Evolutionary conservation across 1,140 invertebrate species (phyloP).

Genomic region (Heterodera carotae): DNA sequence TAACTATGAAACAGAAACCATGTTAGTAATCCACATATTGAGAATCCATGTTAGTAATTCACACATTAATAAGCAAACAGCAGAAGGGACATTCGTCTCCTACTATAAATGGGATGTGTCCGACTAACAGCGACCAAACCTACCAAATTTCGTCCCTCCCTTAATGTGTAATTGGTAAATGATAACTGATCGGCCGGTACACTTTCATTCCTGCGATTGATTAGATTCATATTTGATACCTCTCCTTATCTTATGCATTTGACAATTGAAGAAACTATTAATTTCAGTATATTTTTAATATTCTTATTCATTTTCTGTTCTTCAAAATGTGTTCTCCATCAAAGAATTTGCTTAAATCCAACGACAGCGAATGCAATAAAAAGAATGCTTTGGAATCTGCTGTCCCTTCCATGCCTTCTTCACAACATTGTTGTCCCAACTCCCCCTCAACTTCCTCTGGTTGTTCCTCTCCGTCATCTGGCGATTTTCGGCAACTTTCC

Average conservation of each 20-base stretch:
- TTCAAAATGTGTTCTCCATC: slow-evolving; percentile 4
- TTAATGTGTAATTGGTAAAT: too few species aligned
- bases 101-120: too few species aligned
- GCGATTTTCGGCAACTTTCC: slow-evolving; percentile 4
- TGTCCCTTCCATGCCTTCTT: not conserved
- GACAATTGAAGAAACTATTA: not conserved
- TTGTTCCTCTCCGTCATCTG: slow-evolving; percentile 17
- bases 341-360: not conserved
- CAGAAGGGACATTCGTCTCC: too few species aligned
- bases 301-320: not conserved
- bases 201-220: too few species aligned
- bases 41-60: too few species aligned
- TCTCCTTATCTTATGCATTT: too few species aligned
- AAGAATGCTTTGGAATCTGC: not conserved
- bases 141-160: too few species aligned
- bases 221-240: not conserved
- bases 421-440: slow-evolving; percentile 3
- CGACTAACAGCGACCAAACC: too few species aligned
- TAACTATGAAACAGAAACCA: too few species aligned
- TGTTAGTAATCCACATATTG: too few species aligned
- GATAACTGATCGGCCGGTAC: too few species aligned
- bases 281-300: not conserved
- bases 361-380: not conserved
- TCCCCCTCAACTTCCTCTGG: slow-evolving; percentile 8
- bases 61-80: too few species aligned